Evolutionary conservation across 2,888 invertebrate genomes (phyloP).

Genomic region (Amblyjoppa fuscipennis): DNA sequence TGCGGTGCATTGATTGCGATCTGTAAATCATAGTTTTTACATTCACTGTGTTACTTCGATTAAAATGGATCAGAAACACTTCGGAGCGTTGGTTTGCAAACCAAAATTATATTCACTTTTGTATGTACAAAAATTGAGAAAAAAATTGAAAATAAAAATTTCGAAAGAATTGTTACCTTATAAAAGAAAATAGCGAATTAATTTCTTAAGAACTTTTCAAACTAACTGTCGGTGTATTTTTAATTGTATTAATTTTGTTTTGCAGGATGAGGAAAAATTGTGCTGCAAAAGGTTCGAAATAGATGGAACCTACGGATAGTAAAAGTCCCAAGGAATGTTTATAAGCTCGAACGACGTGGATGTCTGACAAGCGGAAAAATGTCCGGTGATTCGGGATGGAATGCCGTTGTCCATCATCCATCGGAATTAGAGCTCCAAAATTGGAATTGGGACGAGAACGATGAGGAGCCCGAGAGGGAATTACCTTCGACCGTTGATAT

Average conservation of each 20-base stretch:
- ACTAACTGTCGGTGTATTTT: not conserved
- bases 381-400: slow-evolving; percentile 86
- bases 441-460: slow-evolving; percentile 85
- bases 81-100: too few relatives aligned
- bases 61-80: too few relatives aligned
- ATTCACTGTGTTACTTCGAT: too few relatives aligned
- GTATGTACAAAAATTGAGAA: too few relatives aligned
- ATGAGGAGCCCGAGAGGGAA: slow-evolving; percentile 88
- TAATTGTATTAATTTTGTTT: not conserved
- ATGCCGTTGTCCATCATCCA: slow-evolving; percentile 87
- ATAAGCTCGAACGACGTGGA: slow-evolving; percentile 75
- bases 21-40: too few relatives aligned
- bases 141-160: too few relatives aligned
- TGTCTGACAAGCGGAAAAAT: slow-evolving; percentile 81
- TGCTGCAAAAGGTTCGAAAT: not conserved
- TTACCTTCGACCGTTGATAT: slow-evolving; percentile 89
- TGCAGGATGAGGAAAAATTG: slow-evolving; percentile 1
- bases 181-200: too few relatives aligned
- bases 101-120: too few relatives aligned
- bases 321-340: slow-evolving; percentile 38
- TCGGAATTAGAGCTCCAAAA: slow-evolving; percentile 85
- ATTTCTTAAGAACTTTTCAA: too few relatives aligned
- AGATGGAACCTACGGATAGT: slow-evolving; percentile 31
- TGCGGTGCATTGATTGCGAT: too few relatives aligned
- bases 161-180: too few relatives aligned